Evolutionary conservation across 2,113 vertebrate genomes (phyloP), one percentile per base, ranked within the genome.

Genomic region (Anser brachyrhynchus): DNA sequence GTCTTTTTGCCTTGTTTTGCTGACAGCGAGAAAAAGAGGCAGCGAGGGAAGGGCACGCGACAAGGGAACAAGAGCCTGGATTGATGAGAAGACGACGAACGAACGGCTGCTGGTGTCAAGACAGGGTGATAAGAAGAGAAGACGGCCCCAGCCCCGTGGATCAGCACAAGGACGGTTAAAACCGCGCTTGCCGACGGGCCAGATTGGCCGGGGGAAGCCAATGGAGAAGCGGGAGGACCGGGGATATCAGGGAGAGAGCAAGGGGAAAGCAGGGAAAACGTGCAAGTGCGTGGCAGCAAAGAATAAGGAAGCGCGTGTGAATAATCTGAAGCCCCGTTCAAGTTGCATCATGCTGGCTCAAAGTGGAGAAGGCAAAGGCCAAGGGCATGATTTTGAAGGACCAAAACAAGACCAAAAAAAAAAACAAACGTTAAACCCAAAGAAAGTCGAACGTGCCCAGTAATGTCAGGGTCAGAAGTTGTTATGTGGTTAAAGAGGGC

Each of bases 41-140:
- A 20, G n/a, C 14, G 17, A 18, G 29, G 37, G 37, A 84, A 80
- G 70, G 11, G 31, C 3, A 13, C 39, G 26, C 5, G 33, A 31
- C 16, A 12, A 31, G 3, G 14, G 55, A 14, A 7, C 6, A 9
- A 9, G 70, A 35, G 62, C 11, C 13, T 0, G 4, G 54, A 26
- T 3, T 2, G 39, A 41, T 0, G 10, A 0, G 5, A 51, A 23
- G 64, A 4, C 2, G 6, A 12, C 0, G 13, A 43, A 43, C 16
- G 26, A 13, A 59, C 1, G 22, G 81, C 51, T 31, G 5, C 3
- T 1, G 3, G 7, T 4, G 46, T 8, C n/a, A 14, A 1, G 3
- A 20, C 8, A 19, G 0, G 31, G 41, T 15, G 54, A 46, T 2
- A 0, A 13, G 7, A 28, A 8, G 58, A 52, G 26, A n/a, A 39